Evolutionary conservation across 1,140 invertebrate species (phyloP).

Genomic region (Whitmania pigra): DNA sequence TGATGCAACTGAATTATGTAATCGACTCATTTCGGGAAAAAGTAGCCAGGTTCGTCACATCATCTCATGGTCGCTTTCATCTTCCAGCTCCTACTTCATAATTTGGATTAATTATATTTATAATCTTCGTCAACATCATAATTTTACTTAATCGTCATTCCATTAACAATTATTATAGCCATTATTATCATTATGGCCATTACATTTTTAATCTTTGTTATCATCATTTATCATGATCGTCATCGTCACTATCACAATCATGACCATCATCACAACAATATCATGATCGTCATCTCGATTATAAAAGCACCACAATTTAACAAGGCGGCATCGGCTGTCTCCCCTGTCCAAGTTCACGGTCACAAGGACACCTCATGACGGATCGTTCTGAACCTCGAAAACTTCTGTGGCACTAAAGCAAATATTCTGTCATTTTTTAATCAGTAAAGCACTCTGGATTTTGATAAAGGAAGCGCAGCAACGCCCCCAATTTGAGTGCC

Average conservation of each 20-base stretch:
- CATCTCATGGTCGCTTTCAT: conserved; percentile 3
- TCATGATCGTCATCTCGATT: background rate
- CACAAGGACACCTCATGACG: background rate
- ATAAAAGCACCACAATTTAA: background rate
- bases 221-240: background rate
- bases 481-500: no score
- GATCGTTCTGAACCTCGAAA: background rate
- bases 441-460: no score
- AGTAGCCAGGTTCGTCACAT: background rate
- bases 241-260: background rate
- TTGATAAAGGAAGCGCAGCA: no score
- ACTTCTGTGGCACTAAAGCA: background rate
- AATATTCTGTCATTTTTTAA: no score
- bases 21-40: background rate
- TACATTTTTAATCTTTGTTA: background rate
- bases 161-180: no score
- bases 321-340: background rate
- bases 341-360: background rate
- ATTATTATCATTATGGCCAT: background rate
- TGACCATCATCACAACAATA: background rate
- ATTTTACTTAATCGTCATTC: background rate
- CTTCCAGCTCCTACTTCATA: background rate
- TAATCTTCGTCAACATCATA: background rate
- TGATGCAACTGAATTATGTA: background rate
- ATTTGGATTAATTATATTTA: background rate